Conservation (phyloP, 2,888 invertebrate species). For the Strigamia crassipes region DNA sequence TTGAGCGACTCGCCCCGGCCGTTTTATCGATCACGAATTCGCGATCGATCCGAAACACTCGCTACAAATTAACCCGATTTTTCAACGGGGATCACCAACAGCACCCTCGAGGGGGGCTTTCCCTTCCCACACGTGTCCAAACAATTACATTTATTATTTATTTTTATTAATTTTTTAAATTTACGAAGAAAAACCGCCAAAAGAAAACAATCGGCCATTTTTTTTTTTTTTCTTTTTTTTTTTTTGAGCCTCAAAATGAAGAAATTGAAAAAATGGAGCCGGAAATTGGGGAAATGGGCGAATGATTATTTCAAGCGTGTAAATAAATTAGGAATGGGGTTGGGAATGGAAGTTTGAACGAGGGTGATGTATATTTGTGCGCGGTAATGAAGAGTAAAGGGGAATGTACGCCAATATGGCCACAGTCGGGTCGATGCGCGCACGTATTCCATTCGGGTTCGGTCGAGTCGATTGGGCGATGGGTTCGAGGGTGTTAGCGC, state of each 20-base stretch:
- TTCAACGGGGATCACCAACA: not conserved
- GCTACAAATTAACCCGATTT: not conserved
- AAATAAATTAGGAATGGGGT: no score
- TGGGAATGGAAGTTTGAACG: not conserved
- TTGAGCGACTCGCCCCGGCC: not conserved
- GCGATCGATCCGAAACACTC: conserved; percentile 6
- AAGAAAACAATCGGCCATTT: no score
- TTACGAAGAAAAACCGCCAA: no score
- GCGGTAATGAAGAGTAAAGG: not conserved
- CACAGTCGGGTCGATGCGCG: not conserved
- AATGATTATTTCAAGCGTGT: no score
- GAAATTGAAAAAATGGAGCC: no score
- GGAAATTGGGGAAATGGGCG: no score
- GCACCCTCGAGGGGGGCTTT: not conserved
- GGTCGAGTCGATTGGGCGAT: not conserved
- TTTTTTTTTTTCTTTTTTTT: no score
- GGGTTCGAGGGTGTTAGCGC: not conserved
- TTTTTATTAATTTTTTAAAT: no score
- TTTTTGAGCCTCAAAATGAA: no score
- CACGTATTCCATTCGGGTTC: not conserved
- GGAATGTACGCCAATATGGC: not conserved
- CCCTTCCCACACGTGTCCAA: not conserved
- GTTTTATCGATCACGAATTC: not conserved
- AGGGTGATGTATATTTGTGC: not conserved
- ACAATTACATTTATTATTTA: no score